phyloP scores from a whole-genome alignment of 2,797 vertebrate genomes.

The Toxotes lorentzi region DNA sequence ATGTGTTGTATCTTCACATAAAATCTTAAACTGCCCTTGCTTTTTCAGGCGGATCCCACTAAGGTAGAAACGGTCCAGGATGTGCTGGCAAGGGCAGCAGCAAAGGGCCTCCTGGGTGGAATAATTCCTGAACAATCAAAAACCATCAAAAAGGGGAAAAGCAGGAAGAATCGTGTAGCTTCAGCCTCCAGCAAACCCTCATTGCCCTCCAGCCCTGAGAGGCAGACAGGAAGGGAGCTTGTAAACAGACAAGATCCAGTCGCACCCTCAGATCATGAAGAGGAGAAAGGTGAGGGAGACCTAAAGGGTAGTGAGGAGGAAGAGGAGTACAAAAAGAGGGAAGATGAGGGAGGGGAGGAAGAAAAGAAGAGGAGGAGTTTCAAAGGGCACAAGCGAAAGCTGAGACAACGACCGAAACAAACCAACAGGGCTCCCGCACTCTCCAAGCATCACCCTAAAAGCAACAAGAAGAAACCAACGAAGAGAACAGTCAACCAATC shows the following conservation, averaged over 20 bases:
- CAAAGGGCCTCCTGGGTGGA: conserved; percentile 87
- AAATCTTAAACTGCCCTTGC: conserved; percentile 42
- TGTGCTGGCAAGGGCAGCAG: conserved; percentile 88
- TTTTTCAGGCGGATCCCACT: conserved; percentile 84
- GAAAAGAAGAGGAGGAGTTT: conserved; percentile 43
- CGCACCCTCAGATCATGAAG: conserved; percentile 23
- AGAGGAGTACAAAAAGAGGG: neutral
- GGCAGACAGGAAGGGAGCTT: conserved; percentile 1
- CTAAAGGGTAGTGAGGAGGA: conserved; percentile 2
- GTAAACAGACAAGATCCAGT: conserved; percentile 6
- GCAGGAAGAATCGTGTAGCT: conserved; percentile 53
- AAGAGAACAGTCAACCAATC: conserved; percentile 46
- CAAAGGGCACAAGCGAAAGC: conserved; percentile 54
- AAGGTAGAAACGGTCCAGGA: conserved; percentile 87
- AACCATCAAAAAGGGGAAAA: conserved; percentile 77
- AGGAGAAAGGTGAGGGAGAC: conserved; percentile 40
- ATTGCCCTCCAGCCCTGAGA: conserved; percentile 48
- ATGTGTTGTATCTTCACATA: conserved; percentile 47
- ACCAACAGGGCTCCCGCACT: neutral
- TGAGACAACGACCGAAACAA: conserved; percentile 40
- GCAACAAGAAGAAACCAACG: conserved; percentile 56
- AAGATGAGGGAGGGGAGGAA: neutral
- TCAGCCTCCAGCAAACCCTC: conserved; percentile 44
- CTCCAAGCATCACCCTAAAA: conserved; percentile 34
- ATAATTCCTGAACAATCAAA: conserved; percentile 79